Evolutionary conservation across 1,140 invertebrate species (phyloP), one percentile per base, ranked within the genome.

Genomic region (Drosophila virilis): DNA sequence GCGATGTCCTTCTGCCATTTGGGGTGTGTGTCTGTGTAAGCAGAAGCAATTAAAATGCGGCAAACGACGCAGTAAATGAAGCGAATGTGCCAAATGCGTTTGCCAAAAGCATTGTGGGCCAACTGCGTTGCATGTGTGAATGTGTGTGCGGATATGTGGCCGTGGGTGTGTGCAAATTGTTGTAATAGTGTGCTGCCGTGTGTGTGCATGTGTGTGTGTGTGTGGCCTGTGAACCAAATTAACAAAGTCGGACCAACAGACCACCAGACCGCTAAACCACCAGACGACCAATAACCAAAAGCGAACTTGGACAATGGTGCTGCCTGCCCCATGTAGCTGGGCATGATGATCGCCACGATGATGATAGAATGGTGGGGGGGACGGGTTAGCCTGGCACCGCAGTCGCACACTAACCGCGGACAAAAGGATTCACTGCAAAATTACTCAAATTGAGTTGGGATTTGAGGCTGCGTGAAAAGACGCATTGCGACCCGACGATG

Each of bases 401-500:
- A 22, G 13, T 35, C 32, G 42, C 13, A 59, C 54, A 45, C 46
- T 50, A 74, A 79, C 78, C 83, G 62, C 79, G 82, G 74, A 70
- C 77, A 74, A 88, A 88, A 88, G 83, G 83, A 88, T 88, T 88
- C 83, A 67, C 65, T 83, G 77, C 77, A 83, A 89, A 88, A 88
- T 88, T 88, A 89, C 83, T 89, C 83, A 88, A 88, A 88, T 88
- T 89, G 83, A 88, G 83, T 88, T 88, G 83, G 83, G 83, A 88
- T 88, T 88, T 89, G 77, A 89, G 89, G 89, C 89, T 89, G 83
- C 80, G 83, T 83, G 79, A 88, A 88, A 83, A 89, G 74, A 80
- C 76, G 80, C 64, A 71, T 73, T 73, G 65, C 50, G 40, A 45
- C 4, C 17, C 13, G 12, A 6, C 57, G 0, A 7, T 37, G 40